Base-by-base conservation (phyloP, 2,888 invertebrate genomes). In the Diploptera punctata region DNA sequence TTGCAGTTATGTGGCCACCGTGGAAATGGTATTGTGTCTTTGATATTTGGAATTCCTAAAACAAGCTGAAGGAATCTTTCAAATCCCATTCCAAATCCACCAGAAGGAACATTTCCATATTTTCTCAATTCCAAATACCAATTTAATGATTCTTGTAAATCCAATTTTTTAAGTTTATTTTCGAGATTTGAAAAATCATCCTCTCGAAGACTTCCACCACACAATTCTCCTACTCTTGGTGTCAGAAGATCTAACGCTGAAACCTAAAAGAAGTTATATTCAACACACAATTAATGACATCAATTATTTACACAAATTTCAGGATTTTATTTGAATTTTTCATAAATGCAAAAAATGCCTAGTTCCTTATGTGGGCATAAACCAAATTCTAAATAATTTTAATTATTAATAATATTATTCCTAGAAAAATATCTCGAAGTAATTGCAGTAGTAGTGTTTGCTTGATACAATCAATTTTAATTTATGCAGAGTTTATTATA, bases 11-110 rank as follows among this genome's bases (percentile, higher is more conserved):
- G 95, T 13, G 95, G 93, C 93, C 95, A 95, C 75, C 99, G 87
- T 0, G 99, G 99, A 83, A 98, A 99, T 0, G 98, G 94, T 78
- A 97, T 88, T 3, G 93, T 91, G 81, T 99, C 99, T 82, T 95
- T 95, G 77, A 99, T 98, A 83, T 97, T 99, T 60, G 85, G 84
- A 47, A 96, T 88, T 67, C 92, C 91, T 47, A 97, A 88, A 43
- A 98, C 76, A 68, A 91, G 88, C 83, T 96, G 95, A 71, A 99
- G 81, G 78, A 93, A 90, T 78, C 99, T 88, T 81, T 99, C 99
- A 80, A 99, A 91, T 0, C 99, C 99, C 79, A 99, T 86, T 5
- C 99, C 99, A 84, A 95, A 99, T 0, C 99, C 99, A 19, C 93
- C 98, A 10, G 97, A 96, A 0, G 95, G 91, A 43, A 94, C 90